Evolutionary conservation across 53 echinoderm and acorn worm species (phyloP), one percentile per base, ranked within the genome.

Genomic region (Arbacia lixula): DNA sequence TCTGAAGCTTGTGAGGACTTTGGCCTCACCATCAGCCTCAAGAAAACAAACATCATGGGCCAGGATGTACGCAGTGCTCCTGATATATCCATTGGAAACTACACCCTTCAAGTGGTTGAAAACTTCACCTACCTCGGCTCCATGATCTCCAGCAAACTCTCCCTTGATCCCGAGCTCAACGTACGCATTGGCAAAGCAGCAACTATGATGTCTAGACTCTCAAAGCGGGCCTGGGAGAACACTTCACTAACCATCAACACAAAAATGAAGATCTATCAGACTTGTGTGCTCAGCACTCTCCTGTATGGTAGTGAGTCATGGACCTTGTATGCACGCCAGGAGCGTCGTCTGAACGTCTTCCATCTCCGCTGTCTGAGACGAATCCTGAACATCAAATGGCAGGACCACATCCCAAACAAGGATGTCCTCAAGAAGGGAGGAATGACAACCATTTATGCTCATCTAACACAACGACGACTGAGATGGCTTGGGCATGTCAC

Each of bases 1-100:
- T 43, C 89, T 37, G 4, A 56, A 5, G 66, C 90, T 9, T 93
- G 93, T 56, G 80, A 40, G 28, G 68, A 93, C 27, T 89, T 92
- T 46, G 89, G 86, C 3, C 83, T 92, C 11, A 89, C 84, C 37
- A 89, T 92, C 60, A 93, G 93, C 87, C 37, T 93, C 26, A 89
- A 93, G 72, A 93, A 89, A 49, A 90, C 90, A 4, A 27, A 87
- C 6, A 53, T 89, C 10, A 29, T 86, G 66, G 87, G 34, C 6
- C 85, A 87, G 66, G 39, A 69, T 52, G 58, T 36, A 2, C 21
- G 34, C 11, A 5, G 20, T 22, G 12, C 81, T 2, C 79, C 90
- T 22, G 11, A 54, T 35, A 93, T 90, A 41, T 29, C 28, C 41
- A 81, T 88, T 78, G 66, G 79, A 27, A 25, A 82, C 54, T 71